Base-by-base conservation (phyloP, 2,888 invertebrate genomes). In the Macrophya alboannulata region DNA sequence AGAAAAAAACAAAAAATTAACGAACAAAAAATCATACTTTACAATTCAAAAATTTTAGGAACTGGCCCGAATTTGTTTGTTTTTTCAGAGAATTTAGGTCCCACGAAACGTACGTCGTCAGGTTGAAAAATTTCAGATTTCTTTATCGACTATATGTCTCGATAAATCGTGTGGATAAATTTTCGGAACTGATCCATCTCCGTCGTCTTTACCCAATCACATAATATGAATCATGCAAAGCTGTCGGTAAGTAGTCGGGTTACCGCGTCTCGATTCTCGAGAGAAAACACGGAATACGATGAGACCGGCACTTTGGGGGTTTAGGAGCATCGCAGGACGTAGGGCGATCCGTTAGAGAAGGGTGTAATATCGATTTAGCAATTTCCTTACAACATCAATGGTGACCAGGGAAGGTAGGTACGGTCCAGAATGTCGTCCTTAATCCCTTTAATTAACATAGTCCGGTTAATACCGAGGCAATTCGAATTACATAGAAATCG, bases 291-390 rank as follows among this genome's bases (percentile, higher is more conserved):
- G 17, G 25, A 68, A 68, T 37, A 12, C 31, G 68, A 68, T 31
- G 68, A 68, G 25, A 15, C 37, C 68, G 68, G 68, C 62, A 21
- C 62, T 68, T 17, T 17, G 68, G 68, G 68, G 37, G 4, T 68
- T 68, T 37, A 8, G 31, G 31, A 68, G 17, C 31, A 17, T 37
- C 25, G 25, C 8, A 37, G 31, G 8, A 68, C 74, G 74, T 74
- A 12, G 43, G 21, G 48, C 25, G 4, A 43, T 74, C 43, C 74
- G 21, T 74, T 48, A 48, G 31, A 31, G 68, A 68, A 74, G 45
- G 74, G 48, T 45, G 74, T 45, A 45, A 74, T 74, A 74, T 74
- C 74, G 74, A 74, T 74, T 74, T 45, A 21, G 12, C 48, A 74
- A 74, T 74, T 74, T 74, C 74, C 43, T 48, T 48, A 48, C 45